Base-by-base conservation (phyloP, 1,140 invertebrate species). In the Aculops lycopersici region DNA sequence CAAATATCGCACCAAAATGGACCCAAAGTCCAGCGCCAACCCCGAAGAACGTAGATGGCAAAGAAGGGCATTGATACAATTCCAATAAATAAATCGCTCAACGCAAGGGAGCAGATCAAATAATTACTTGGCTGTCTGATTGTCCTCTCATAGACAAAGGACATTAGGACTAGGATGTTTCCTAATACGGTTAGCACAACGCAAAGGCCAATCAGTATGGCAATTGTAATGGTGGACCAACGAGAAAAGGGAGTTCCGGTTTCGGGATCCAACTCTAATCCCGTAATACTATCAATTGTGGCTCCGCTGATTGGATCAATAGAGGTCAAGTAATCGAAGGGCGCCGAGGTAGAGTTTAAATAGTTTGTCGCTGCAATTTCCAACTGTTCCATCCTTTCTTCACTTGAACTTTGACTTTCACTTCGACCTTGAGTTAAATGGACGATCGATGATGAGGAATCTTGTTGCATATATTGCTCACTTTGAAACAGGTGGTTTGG, bases 101-200 rank as follows among this genome's bases (percentile, higher is more conserved):
- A 79, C 17, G 92, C 90, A 35, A 98, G 64, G 0, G 86, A 95
- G 2, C 84, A 88, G 39, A 98, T 94, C 61, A 97, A 97, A 61
- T 95, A 98, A 61, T 98, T 98, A 53, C 81, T 90, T 2, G 92
- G 90, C 52, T 97, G 88, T 36, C 92, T 68, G 51, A 98, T 97
- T 41, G 76, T 76, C 41, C 88, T 66, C 56, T 98, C 92, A 18
- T 97, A 74, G 41, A 90, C 74, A 59, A 97, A 98, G 17, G 86
- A 80, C 21, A 94, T 56, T 17, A 98, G 65, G 20, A 98, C 92
- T 14, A 97, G 66, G 37, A 95, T 75, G 55, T 98, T 98, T 24
- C 92, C 92, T 43, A 73, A 71, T 13, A 92, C 71, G 1, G 86
- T 94, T 35, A 92, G 61, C 16, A 90, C 65, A 46, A 86, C 88